Percentiles rank a stretch among this genome's conserved stretches.
Evolutionary conservation across 2,888 invertebrate species (phyloP).

Genomic region (Dicycla oo): DNA sequence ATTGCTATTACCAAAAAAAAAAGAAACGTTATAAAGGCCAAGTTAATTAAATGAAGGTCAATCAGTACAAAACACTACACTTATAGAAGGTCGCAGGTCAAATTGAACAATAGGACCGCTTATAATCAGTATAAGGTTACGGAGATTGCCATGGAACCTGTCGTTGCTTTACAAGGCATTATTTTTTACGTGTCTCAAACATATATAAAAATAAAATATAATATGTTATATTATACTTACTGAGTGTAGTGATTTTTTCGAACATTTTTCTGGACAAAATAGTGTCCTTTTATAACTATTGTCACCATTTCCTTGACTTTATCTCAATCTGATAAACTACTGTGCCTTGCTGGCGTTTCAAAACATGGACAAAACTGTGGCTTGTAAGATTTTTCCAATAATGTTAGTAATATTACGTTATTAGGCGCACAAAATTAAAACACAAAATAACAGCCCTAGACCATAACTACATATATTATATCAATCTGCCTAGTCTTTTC

Average conservation of each 20-base stretch:
- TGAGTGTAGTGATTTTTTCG: not conserved
- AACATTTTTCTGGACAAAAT: not conserved
- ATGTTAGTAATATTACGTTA: not conserved
- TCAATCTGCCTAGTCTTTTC: too few species aligned
- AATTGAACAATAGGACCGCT: constrained; percentile 23
- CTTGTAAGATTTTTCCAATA: too few species aligned
- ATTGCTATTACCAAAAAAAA: not conserved
- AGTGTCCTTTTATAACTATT: not conserved
- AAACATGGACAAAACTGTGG: not conserved
- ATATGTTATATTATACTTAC: too few species aligned
- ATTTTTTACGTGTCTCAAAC: not conserved
- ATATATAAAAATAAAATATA: too few species aligned
- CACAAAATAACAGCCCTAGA: not conserved
- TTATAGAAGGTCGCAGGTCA: constrained; percentile 33
- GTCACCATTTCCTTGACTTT: not conserved
- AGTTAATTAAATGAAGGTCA: constrained; percentile 38
- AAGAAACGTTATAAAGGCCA: constrained; percentile 30
- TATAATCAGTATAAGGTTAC: constrained; percentile 24
- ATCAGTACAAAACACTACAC: not conserved
- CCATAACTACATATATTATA: not conserved
- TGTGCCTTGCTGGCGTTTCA: not conserved
- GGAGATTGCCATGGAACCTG: not conserved
- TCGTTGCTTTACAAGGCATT: not conserved
- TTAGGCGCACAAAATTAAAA: not conserved
- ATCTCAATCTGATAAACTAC: not conserved